phyloP scores from a whole-genome alignment of 1,140 invertebrate genomes.

The Heliothis subflexa region DNA sequence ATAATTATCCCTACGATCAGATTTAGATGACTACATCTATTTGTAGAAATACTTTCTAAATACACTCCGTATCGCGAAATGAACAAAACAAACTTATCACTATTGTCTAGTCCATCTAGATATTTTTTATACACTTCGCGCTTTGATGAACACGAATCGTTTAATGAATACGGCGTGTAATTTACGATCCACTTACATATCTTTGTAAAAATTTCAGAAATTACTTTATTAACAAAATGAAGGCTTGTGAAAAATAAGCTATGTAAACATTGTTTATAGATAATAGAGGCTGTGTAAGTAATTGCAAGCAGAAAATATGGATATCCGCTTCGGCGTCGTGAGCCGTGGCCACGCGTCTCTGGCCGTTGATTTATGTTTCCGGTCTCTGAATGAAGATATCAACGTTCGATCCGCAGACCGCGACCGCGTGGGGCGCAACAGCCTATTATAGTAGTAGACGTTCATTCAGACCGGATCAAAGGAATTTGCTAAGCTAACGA shows the following conservation, averaged over 20 bases:
- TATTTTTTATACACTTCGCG: not conserved
- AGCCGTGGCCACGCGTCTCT: conserved; percentile 57
- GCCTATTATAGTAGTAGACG: not conserved
- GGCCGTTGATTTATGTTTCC: conserved; percentile 82
- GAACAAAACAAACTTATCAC: no score
- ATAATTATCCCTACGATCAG: conserved; percentile 31
- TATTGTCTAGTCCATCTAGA: no score
- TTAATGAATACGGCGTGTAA: not conserved
- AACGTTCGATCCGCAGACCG: conserved; percentile 73
- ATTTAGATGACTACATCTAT: no score
- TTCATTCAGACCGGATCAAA: conserved; percentile 7
- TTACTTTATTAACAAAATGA: not conserved
- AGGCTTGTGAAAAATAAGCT: not conserved
- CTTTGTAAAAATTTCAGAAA: not conserved
- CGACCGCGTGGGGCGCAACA: conserved; percentile 44
- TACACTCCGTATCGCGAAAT: no score
- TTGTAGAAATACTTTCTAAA: no score
- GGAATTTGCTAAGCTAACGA: no score
- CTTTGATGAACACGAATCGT: not conserved
- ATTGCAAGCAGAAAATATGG: conserved; percentile 50
- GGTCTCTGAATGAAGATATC: conserved; percentile 81
- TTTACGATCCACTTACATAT: not conserved
- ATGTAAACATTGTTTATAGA: conserved; percentile 1
- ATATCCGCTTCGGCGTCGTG: conserved; percentile 1
- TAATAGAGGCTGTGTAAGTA: not conserved